Evolutionary conservation across 2,797 vertebrate species (phyloP), one percentile per base, ranked within the genome.

Genomic region (Kryptolebias ocellatus): DNA sequence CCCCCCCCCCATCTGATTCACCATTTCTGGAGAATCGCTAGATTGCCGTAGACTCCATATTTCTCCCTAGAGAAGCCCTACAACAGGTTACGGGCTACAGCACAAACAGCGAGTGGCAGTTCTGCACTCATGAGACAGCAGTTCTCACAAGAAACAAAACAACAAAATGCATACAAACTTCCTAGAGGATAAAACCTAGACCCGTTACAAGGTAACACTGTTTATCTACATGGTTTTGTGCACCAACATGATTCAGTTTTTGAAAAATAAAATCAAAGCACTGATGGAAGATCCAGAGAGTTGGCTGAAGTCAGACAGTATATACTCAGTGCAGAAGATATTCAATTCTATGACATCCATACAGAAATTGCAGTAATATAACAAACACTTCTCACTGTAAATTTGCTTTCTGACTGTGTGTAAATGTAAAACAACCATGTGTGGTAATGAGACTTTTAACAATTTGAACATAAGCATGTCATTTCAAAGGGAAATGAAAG

Each of bases 281-380:
- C 75, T 59, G 60, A 76, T 80, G 86, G 88, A 89, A 89, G 85
- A 88, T 84, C 76, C 77, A 72, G 72, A 87, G 80, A 71, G 60
- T 80, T 82, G 76, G 69, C 66, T 76, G 74, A 77, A 86, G 81
- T 83, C 81, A 64, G 67, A 72, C 68, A 64, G 34, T 34, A 39
- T 12, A 53, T 79, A 88, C 83, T 84, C 77, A 79, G 70, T 83
- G 76, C 80, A 83, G 80, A 78, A 37, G 64, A 50, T 63, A 78
- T 85, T 70, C 73, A 83, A 47, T 80, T 81, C 59, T 80, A 79
- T 71, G 81, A 84, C 80, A 81, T 70, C 49, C 65, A 88, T 85
- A 85, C 57, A 83, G 65, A 86, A 78, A 79, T 57, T 67, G 77
- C 78, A 87, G 82, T 79, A 80, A 91, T 74, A 83, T 70, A 87